phyloP scores from a whole-genome alignment of 2,888 invertebrate species.

The Eupsilia transversa region DNA sequence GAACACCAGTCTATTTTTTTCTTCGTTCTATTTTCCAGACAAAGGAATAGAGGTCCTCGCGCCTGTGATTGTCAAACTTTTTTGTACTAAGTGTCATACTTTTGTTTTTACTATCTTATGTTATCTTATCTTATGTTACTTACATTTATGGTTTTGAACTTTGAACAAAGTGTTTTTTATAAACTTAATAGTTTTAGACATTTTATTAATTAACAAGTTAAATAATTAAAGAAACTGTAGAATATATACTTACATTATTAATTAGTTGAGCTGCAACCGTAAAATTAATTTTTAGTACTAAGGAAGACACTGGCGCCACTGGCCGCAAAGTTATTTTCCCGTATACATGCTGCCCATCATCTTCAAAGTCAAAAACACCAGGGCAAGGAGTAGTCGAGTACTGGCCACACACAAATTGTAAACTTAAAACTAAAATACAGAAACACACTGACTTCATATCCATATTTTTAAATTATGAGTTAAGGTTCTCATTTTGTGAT shows the following conservation, averaged over 20 bases:
- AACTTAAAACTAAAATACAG: constrained; percentile 68
- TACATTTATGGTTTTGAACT: no score
- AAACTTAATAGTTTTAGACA: no score
- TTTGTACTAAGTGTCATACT: not conserved
- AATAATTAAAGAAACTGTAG: not conserved
- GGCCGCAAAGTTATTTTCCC: constrained; percentile 77
- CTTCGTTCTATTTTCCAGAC: not conserved
- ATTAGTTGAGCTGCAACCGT: constrained; percentile 76
- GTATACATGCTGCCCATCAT: constrained; percentile 73
- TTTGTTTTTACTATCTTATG: not conserved
- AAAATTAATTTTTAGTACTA: constrained; percentile 76
- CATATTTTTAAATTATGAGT: constrained; percentile 50
- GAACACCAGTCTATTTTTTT: not conserved
- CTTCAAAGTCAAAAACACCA: constrained; percentile 77
- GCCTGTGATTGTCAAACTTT: not conserved
- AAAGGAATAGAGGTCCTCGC: not conserved
- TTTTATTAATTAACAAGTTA: not conserved
- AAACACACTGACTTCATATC: constrained; percentile 70
- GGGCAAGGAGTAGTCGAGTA: constrained; percentile 80
- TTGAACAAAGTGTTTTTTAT: not conserved
- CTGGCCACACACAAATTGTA: constrained; percentile 72
- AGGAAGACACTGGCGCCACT: constrained; percentile 69
- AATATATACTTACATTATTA: constrained; percentile 73
- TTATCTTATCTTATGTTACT: no score
- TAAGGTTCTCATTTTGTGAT: constrained; percentile 55